Evolutionary conservation across 2,113 vertebrate species (phyloP).

Genomic region (Gymnarchus niloticus): DNA sequence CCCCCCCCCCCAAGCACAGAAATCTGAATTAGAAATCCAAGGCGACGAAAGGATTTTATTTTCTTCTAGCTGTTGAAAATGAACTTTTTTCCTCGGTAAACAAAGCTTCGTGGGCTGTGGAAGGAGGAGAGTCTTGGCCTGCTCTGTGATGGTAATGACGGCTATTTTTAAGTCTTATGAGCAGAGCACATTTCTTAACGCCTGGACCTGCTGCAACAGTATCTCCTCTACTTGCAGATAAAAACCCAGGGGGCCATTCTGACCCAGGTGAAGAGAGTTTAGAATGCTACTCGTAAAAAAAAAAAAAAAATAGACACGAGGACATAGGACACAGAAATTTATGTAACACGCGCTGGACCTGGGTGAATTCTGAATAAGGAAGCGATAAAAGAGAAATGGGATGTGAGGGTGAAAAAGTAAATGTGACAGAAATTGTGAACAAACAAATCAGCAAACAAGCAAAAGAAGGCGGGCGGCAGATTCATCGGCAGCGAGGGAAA

Average conservation of each 20-base stretch:
- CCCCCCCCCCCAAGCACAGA: conserved; percentile 45
- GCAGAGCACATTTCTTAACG: conserved; percentile 16
- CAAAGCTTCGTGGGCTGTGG: conserved; percentile 28
- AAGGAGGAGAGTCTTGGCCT: conserved; percentile 13
- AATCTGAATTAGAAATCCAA: conserved; percentile 51
- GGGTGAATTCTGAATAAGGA: background rate
- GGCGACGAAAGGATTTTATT: conserved; percentile 40
- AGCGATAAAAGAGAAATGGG: background rate
- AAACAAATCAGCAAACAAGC: conserved; percentile 29
- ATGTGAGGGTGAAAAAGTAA: background rate
- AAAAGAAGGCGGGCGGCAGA: conserved; percentile 29
- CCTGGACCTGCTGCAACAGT: conserved; percentile 18
- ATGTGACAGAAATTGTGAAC: background rate
- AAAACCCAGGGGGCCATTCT: background rate
- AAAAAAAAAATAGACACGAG: too few species aligned
- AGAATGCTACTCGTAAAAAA: background rate
- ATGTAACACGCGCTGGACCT: background rate
- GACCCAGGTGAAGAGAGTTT: background rate
- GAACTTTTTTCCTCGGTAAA: conserved; percentile 32
- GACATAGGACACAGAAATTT: background rate
- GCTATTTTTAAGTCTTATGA: conserved; percentile 22
- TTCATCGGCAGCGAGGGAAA: conserved; percentile 40
- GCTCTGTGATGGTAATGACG: conserved; percentile 16
- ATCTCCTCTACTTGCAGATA: background rate
- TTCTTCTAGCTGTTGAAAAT: conserved; percentile 24